phyloP scores from a whole-genome alignment of 2,113 vertebrate species.

The Andinoacara biseriatus region DNA sequence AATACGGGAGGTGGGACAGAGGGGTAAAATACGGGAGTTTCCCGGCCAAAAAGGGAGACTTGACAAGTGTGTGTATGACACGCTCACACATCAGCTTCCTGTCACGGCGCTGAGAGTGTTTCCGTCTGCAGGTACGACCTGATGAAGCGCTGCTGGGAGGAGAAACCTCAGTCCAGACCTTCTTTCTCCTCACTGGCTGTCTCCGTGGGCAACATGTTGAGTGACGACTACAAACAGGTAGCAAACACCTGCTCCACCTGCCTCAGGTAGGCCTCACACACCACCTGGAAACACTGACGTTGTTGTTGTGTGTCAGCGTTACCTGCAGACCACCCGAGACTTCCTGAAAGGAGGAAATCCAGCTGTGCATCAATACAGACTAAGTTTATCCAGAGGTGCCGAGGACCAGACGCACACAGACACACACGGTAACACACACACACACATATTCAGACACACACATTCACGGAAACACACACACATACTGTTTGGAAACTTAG shows the following conservation, averaged over 20 bases:
- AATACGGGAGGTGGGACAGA: too few relatives aligned
- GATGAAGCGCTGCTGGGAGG: conserved; percentile 90
- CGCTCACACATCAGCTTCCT: not conserved
- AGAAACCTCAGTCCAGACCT: conserved; percentile 87
- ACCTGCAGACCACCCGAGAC: conserved; percentile 85
- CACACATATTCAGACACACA: not conserved
- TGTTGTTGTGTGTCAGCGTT: conserved; percentile 75
- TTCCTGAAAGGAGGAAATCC: conserved; percentile 87
- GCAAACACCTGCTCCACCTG: not conserved
- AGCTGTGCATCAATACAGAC: conserved; percentile 80
- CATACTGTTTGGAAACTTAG: not conserved
- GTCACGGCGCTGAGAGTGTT: not conserved
- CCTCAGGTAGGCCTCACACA: not conserved
- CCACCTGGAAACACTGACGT: not conserved
- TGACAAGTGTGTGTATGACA: not conserved
- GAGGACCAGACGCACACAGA: not conserved
- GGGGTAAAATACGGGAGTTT: too few relatives aligned
- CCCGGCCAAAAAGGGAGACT: too few relatives aligned
- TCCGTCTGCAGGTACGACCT: conserved; percentile 81
- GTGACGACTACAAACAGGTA: conserved; percentile 87
- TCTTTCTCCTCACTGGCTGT: conserved; percentile 85
- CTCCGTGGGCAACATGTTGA: conserved; percentile 83
- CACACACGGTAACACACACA: not conserved
- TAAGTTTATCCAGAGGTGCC: conserved; percentile 47
- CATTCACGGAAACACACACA: not conserved